Evolutionary conservation across 2,113 vertebrate genomes (phyloP).

Genomic region (Grammomys surdaster): DNA sequence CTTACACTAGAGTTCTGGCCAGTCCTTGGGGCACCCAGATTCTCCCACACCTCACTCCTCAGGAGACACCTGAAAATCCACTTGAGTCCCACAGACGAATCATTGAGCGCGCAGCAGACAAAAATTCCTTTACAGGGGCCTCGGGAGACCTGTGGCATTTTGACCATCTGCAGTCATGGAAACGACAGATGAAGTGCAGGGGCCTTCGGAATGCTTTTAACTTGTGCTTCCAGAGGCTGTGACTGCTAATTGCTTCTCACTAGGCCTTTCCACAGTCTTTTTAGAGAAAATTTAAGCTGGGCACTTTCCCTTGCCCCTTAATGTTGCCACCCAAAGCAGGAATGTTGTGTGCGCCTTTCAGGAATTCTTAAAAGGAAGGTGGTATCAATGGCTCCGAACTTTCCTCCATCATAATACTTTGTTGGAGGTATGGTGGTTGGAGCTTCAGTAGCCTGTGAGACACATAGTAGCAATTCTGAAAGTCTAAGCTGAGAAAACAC

Average conservation of each 20-base stretch:
- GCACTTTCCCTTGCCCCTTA: slow-evolving; percentile 10
- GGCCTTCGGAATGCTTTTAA: slow-evolving; percentile 81
- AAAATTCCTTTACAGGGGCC: slow-evolving; percentile 59
- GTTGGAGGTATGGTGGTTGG: not conserved
- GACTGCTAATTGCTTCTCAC: slow-evolving; percentile 79
- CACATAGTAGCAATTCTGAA: not conserved
- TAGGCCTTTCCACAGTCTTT: slow-evolving; percentile 30
- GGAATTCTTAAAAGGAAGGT: slow-evolving; percentile 41
- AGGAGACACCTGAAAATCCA: slow-evolving; percentile 56
- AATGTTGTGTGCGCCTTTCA: not conserved
- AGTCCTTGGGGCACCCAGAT: not conserved
- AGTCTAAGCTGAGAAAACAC: not conserved
- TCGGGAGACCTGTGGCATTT: slow-evolving; percentile 45
- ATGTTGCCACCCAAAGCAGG: slow-evolving; percentile 43
- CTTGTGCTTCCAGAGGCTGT: slow-evolving; percentile 66
- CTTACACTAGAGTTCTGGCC: not conserved
- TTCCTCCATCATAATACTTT: not conserved
- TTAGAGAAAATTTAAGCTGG: slow-evolving; percentile 56
- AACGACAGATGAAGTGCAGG: slow-evolving; percentile 71
- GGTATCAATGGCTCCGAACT: not conserved
- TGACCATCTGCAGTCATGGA: slow-evolving; percentile 76
- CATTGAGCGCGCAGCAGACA: slow-evolving; percentile 51
- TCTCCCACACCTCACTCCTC: slow-evolving; percentile 17
- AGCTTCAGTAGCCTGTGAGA: not conserved
- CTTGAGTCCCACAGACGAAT: slow-evolving; percentile 35